A percentile compares a stretch with the other conserved stretches of the same genome.
These are phyloP conservation scores for Dinomys branickii DNA, from an alignment of 2,113 vertebrate species.

Conservation along the genomic window DNA sequence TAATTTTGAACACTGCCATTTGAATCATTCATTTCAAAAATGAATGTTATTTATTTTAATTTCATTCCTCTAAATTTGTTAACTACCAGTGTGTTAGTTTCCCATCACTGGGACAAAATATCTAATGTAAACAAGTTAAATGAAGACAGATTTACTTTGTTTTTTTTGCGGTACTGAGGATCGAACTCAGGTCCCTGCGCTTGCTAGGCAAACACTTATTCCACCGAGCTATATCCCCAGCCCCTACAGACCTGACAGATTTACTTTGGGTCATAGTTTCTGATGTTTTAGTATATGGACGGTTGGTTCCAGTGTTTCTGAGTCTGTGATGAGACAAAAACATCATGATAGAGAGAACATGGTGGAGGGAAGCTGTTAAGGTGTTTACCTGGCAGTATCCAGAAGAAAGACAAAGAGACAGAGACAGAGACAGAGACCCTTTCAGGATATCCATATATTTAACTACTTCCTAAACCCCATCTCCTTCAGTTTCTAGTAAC, in stretches of 20 bases:
- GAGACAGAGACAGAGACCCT: background rate
- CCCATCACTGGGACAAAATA: background rate
- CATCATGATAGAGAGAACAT: background rate
- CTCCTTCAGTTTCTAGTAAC: background rate
- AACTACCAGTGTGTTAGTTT: slow-evolving; percentile 10
- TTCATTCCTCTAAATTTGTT: slow-evolving; percentile 63
- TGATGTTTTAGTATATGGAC: background rate
- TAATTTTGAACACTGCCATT: slow-evolving; percentile 24
- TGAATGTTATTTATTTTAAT: slow-evolving; percentile 64
- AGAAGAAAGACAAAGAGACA: background rate
- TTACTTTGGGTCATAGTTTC: background rate
- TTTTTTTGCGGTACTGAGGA: too few relatives aligned
- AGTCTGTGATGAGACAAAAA: background rate
- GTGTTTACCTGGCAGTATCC: background rate
- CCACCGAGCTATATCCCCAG: too few relatives aligned
- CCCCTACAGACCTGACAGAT: too few relatives aligned
- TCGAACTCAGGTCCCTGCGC: too few relatives aligned
- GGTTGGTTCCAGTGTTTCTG: background rate
- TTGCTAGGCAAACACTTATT: too few relatives aligned
- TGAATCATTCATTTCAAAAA: slow-evolving; percentile 59
- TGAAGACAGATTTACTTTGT: background rate
- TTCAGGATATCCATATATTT: background rate
- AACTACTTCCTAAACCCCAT: background rate
- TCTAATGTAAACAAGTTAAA: background rate
- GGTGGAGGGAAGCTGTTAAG: background rate